phyloP scores from a whole-genome alignment of 2,888 invertebrate genomes.

The Orchesellides sinensis region DNA sequence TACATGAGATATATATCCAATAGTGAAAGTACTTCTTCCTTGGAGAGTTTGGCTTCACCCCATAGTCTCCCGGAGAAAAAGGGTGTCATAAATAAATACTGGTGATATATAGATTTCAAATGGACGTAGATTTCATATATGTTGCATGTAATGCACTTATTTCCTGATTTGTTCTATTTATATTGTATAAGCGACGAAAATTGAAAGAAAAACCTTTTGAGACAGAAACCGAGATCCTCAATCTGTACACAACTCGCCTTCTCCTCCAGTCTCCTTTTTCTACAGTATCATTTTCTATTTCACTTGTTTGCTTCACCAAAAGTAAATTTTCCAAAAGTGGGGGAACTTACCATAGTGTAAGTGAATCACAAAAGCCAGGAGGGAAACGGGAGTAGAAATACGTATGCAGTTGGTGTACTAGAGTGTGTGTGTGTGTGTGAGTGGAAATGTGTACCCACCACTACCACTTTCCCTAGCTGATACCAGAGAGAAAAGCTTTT shows the following conservation, averaged over 20 bases:
- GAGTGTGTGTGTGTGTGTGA: background rate
- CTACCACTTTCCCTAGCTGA: background rate
- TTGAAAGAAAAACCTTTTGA: constrained; percentile 31
- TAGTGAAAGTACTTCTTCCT: no score
- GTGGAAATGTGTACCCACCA: background rate
- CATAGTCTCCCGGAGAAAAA: no score
- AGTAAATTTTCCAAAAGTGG: constrained; percentile 33
- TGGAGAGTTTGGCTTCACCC: no score
- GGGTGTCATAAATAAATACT: no score
- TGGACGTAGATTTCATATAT: no score
- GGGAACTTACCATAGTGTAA: constrained; percentile 19
- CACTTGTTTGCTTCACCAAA: constrained; percentile 45
- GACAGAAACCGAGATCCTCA: constrained; percentile 3
- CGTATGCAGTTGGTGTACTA: constrained; percentile 41
- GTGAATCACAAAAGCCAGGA: constrained; percentile 29
- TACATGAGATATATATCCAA: no score
- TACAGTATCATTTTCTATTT: no score
- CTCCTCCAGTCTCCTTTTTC: background rate
- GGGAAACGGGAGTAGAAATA: constrained; percentile 7
- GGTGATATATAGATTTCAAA: no score
- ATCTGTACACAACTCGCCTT: constrained; percentile 18
- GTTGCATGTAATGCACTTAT: no score
- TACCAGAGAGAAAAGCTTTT: constrained; percentile 20
- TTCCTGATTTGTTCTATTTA: constrained; percentile 19
- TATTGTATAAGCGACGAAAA: constrained; percentile 26